phyloP scores from a whole-genome alignment of 1,140 invertebrate genomes.

The Achroia grisella region DNA sequence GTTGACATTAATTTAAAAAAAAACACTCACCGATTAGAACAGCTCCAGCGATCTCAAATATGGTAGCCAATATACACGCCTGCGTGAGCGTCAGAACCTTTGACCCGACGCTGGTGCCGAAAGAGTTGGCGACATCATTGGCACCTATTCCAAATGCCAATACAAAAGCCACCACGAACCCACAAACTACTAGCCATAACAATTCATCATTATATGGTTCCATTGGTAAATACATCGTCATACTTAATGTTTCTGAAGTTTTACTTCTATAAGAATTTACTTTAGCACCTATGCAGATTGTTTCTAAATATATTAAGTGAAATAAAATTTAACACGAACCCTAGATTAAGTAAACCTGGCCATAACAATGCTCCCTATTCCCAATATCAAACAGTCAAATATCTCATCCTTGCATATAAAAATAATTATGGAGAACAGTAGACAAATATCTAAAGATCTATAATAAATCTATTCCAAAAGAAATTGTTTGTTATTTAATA shows the following conservation, averaged over 20 bases:
- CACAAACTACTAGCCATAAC: conserved; percentile 91
- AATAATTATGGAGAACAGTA: conserved; percentile 16
- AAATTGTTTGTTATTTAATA: conserved; percentile 24
- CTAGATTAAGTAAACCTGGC: background rate
- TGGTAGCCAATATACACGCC: conserved; percentile 94
- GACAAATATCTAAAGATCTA: conserved; percentile 12
- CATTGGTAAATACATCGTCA: conserved; percentile 35
- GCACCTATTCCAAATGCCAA: conserved; percentile 98
- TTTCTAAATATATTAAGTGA: too few species aligned
- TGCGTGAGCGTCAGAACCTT: conserved; percentile 94
- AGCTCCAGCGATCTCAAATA: conserved; percentile 95
- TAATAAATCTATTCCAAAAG: conserved; percentile 25
- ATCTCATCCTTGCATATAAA: conserved; percentile 23
- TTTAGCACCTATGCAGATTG: conserved; percentile 3
- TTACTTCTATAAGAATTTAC: too few species aligned
- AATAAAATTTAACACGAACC: conserved; percentile 1
- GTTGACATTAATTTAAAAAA: too few species aligned
- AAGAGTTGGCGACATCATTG: conserved; percentile 99
- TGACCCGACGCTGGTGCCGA: conserved; percentile 97
- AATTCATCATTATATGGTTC: conserved; percentile 81
- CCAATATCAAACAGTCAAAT: conserved; percentile 10
- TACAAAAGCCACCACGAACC: conserved; percentile 94
- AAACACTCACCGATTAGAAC: conserved; percentile 86
- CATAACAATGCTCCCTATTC: conserved; percentile 16
- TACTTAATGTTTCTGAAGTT: too few species aligned